Percentiles rank a stretch among this genome's conserved stretches.
Evolutionary conservation across 2,888 invertebrate genomes (phyloP).

Genomic region (Masnerella sp.): DNA sequence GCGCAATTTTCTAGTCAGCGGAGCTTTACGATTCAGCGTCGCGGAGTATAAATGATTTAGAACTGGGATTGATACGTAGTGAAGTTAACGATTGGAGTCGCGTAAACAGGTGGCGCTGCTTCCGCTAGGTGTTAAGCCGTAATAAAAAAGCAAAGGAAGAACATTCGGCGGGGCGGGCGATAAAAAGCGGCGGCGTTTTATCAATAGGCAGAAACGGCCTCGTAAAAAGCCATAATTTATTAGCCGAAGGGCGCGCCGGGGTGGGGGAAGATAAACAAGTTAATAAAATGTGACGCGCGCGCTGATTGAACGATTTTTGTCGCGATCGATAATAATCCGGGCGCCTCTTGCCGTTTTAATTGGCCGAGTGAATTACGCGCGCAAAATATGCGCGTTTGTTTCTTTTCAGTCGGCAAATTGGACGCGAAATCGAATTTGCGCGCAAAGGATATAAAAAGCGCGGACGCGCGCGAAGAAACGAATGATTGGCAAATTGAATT

Average conservation of each 20-base stretch:
- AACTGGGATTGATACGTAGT: constrained; percentile 23
- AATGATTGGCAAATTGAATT: constrained; percentile 39
- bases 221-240: constrained; percentile 43
- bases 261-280: constrained; percentile 28
- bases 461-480: constrained; percentile 20
- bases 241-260: neutral
- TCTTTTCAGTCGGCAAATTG: constrained; percentile 33
- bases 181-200: constrained; percentile 19
- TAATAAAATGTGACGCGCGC: constrained; percentile 26
- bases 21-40: constrained; percentile 16
- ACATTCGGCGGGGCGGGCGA: constrained; percentile 4
- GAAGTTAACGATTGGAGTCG: constrained; percentile 29
- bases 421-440: constrained; percentile 35
- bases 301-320: constrained; percentile 38
- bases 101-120: constrained; percentile 18
- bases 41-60: constrained; percentile 33
- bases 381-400: constrained; percentile 28
- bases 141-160: constrained; percentile 25
- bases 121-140: constrained; percentile 16
- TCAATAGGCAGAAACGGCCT: constrained; percentile 31
- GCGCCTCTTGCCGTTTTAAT: constrained; percentile 29
- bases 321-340: constrained; percentile 28
- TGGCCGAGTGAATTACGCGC: constrained; percentile 40
- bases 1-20: too few species aligned
- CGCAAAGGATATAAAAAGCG: constrained; percentile 23